phyloP scores from a whole-genome alignment of 2,888 invertebrate genomes.

The Exephanes ischioxanthus region DNA sequence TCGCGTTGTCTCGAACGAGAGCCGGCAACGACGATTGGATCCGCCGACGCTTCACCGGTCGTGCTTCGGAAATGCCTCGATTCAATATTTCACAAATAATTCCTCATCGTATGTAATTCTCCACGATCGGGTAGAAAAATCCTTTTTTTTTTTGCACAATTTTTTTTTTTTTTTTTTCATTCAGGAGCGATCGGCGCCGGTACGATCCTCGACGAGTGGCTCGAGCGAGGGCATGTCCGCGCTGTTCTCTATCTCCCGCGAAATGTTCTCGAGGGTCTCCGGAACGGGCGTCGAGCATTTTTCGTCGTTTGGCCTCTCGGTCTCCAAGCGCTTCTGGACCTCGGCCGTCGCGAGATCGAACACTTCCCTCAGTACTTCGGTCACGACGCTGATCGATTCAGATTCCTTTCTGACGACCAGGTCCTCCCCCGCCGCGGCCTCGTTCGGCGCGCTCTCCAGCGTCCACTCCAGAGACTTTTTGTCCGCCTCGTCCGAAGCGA shows the following conservation, averaged over 20 bases:
- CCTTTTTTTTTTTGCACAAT: neutral
- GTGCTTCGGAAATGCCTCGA: neutral
- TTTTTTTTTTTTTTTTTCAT: neutral
- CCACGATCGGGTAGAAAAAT: neutral
- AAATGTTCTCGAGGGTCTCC: slow-evolving; percentile 75
- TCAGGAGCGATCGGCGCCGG: neutral
- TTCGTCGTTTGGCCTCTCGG: slow-evolving; percentile 46
- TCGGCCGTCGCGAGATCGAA: slow-evolving; percentile 73
- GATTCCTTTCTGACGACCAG: slow-evolving; percentile 20
- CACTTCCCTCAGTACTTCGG: slow-evolving; percentile 69
- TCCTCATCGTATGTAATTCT: neutral
- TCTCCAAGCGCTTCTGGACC: slow-evolving; percentile 69
- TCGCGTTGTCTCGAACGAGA: neutral
- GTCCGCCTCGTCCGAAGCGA: neutral
- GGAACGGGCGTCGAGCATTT: slow-evolving; percentile 33
- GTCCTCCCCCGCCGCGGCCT: neutral
- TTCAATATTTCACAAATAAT: neutral
- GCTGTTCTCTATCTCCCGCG: slow-evolving; percentile 75
- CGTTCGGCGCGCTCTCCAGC: neutral
- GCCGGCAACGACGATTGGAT: neutral
- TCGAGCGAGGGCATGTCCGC: slow-evolving; percentile 75
- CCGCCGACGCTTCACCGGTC: neutral
- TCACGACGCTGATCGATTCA: slow-evolving; percentile 37
- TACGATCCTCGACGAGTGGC: slow-evolving; percentile 66
- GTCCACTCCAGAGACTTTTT: slow-evolving; percentile 6